Conservation (phyloP, 2,113 vertebrate species). For the Ceuthmochares aereus region DNA sequence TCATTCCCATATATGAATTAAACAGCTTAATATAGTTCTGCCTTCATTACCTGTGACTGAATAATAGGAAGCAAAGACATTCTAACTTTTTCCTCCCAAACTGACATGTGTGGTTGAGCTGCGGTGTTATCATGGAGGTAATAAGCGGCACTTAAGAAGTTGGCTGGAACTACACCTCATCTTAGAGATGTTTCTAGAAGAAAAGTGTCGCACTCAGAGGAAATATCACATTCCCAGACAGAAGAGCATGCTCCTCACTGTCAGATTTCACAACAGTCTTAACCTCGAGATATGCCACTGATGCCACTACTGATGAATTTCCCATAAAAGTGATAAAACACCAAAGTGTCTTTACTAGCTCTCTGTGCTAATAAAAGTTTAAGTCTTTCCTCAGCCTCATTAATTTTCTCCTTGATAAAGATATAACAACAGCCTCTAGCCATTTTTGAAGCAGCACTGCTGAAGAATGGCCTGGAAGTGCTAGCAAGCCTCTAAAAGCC, state of each 20-base stretch:
- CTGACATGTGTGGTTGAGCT: not conserved
- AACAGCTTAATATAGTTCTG: not conserved
- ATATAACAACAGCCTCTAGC: not conserved
- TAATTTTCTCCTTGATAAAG: not conserved
- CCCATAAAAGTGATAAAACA: not conserved
- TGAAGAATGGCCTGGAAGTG: not conserved
- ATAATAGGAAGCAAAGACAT: not conserved
- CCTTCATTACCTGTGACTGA: not conserved
- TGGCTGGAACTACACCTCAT: not conserved
- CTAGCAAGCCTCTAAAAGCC: not conserved
- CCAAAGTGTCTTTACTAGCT: not conserved
- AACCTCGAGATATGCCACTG: not conserved
- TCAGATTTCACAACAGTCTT: not conserved
- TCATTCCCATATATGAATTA: not conserved
- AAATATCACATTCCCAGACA: not conserved
- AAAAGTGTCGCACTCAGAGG: not conserved
- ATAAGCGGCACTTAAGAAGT: not conserved
- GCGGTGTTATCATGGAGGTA: accelerated
- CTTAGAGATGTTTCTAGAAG: not conserved
- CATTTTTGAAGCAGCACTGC: not conserved
- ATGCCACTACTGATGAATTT: not conserved
- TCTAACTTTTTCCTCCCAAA: not conserved
- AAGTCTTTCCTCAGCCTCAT: not conserved
- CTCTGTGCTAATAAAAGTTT: not conserved
- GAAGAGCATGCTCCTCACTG: not conserved